phyloP scores from a whole-genome alignment of 2,113 vertebrate species.

The Poeciliopsis retropinna region DNA sequence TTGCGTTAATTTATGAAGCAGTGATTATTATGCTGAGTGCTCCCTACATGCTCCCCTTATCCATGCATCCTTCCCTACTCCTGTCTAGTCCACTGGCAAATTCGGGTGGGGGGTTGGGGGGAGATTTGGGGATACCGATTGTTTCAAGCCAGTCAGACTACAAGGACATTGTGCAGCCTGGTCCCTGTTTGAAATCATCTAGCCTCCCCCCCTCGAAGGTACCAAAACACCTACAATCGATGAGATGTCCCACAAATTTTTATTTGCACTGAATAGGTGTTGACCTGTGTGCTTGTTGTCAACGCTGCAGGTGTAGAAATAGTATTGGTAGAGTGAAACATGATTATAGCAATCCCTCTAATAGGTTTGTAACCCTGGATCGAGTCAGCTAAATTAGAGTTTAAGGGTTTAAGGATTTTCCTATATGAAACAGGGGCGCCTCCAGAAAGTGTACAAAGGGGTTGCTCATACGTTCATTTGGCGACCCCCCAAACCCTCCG shows the following conservation, averaged over 20 bases:
- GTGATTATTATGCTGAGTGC: slow-evolving; percentile 35
- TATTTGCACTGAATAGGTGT: slow-evolving; percentile 66
- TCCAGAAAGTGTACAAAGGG: no score
- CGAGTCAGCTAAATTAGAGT: slow-evolving; percentile 45
- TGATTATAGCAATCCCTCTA: slow-evolving; percentile 60
- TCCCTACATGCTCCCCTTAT: slow-evolving; percentile 44
- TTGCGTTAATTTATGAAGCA: slow-evolving; percentile 56
- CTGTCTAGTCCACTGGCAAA: background rate
- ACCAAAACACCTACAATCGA: slow-evolving; percentile 44
- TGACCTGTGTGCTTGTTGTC: slow-evolving; percentile 70
- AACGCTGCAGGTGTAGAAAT: slow-evolving; percentile 56
- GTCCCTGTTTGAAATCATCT: slow-evolving; percentile 53
- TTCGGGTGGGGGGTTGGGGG: background rate
- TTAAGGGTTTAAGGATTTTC: slow-evolving; percentile 35
- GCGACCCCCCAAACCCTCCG: no score
- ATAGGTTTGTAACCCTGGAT: slow-evolving; percentile 51
- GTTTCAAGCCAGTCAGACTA: slow-evolving; percentile 59
- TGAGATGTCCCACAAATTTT: slow-evolving; percentile 64
- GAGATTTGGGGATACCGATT: slow-evolving; percentile 24
- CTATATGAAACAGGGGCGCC: background rate
- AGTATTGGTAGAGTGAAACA: slow-evolving; percentile 45
- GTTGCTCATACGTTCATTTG: no score
- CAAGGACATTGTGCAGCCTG: slow-evolving; percentile 69
- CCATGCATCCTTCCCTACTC: background rate
- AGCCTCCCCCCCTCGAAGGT: slow-evolving; percentile 24